A percentile compares a stretch with the other conserved stretches of the same genome.
Conservation (phyloP, 64 coral and sea anemone genomes). For the Stichodactyla mertensii region DNA sequence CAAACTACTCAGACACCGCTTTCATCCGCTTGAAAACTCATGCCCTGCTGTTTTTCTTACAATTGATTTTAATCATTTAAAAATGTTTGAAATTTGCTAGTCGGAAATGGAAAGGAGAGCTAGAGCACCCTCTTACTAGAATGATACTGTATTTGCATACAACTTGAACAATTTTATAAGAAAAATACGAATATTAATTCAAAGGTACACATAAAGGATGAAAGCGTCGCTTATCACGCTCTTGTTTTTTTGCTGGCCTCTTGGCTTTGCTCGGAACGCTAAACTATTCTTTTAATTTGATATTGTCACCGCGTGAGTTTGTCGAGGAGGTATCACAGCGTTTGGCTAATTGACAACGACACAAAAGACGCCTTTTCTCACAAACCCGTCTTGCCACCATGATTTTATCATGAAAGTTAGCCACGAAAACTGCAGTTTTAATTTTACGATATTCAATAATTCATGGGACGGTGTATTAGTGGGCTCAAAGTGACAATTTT, state of each 20-base stretch:
- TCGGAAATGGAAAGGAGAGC: not conserved
- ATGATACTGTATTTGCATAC: not conserved
- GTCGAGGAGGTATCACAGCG: not conserved
- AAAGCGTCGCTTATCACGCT: not conserved
- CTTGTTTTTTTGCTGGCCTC: not conserved
- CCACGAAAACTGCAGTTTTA: slow-evolving; percentile 4
- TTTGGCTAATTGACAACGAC: slow-evolving; percentile 1
- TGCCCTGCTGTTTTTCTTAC: not conserved
- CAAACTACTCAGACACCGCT: not conserved
- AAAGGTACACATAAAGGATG: not conserved
- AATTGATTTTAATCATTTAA: too few relatives aligned
- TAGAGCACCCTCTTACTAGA: not conserved
- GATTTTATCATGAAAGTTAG: not conserved
- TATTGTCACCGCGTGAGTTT: not conserved
- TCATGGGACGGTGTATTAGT: not conserved
- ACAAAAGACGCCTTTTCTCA: not conserved
- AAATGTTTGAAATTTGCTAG: not conserved
- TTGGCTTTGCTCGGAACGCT: not conserved
- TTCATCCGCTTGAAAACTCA: slow-evolving; percentile 10
- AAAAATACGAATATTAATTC: not conserved
- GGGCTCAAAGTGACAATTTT: not conserved
- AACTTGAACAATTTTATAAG: not conserved
- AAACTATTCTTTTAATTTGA: not conserved
- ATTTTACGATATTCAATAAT: not conserved
- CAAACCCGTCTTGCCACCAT: not conserved